phyloP scores from a whole-genome alignment of 2,113 vertebrate species.

The Archilochus colubris region DNA sequence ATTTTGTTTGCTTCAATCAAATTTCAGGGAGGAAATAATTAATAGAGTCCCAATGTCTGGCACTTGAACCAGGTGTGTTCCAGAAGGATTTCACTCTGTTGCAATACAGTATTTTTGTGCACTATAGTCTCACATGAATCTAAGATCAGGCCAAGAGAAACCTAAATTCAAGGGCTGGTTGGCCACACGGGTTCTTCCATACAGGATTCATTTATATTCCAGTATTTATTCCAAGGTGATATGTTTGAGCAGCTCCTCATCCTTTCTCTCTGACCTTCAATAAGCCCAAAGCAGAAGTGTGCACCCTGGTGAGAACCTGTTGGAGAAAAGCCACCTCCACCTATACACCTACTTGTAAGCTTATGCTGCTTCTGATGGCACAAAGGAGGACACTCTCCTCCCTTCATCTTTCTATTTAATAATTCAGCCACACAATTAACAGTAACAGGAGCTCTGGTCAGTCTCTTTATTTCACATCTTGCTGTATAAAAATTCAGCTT shows the following conservation, averaged over 20 bases:
- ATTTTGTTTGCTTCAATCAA: neutral
- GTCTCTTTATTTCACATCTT: neutral
- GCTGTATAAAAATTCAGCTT: neutral
- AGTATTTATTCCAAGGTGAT: neutral
- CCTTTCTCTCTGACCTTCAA: neutral
- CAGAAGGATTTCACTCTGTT: neutral
- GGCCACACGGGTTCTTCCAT: neutral
- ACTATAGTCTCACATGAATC: neutral
- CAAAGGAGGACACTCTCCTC: neutral
- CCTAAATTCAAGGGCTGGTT: neutral
- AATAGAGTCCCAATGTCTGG: neutral
- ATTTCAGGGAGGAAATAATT: neutral
- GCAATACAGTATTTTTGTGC: neutral
- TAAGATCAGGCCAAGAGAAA: no score
- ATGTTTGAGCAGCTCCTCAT: neutral
- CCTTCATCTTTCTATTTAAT: neutral
- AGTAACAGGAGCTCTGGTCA: neutral
- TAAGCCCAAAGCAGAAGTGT: neutral
- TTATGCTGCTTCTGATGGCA: neutral
- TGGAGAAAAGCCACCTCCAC: neutral
- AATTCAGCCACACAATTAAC: neutral
- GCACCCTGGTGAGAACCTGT: fast-evolving
- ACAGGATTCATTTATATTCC: neutral
- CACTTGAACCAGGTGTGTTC: neutral
- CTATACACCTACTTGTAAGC: neutral